A percentile compares a stretch with the other conserved stretches of the same genome.
These are phyloP conservation scores for Nebria salina DNA, from an alignment of 2,888 invertebrate species.

Conservation along the genomic window DNA sequence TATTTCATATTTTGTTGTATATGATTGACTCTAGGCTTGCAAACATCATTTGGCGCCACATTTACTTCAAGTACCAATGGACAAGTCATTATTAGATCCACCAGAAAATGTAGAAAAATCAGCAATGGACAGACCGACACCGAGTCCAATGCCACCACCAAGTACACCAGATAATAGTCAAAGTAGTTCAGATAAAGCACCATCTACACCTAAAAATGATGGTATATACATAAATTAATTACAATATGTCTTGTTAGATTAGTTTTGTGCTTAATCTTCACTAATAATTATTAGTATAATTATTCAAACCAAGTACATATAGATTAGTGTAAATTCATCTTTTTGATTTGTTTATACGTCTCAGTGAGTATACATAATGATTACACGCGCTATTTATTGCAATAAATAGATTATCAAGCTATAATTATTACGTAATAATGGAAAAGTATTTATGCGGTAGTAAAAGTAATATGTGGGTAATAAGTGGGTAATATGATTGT, in stretches of 20 bases:
- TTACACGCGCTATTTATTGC: too few relatives aligned
- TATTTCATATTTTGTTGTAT: constrained; percentile 14
- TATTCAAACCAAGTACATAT: too few relatives aligned
- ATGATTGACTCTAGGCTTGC: constrained; percentile 65
- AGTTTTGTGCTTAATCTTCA: background rate
- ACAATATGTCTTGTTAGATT: background rate
- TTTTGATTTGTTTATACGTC: too few relatives aligned
- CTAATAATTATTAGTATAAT: too few relatives aligned
- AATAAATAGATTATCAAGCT: too few relatives aligned
- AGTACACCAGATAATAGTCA: constrained; percentile 56
- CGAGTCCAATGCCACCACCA: constrained; percentile 69
- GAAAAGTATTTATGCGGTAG: too few relatives aligned
- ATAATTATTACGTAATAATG: too few relatives aligned
- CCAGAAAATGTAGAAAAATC: constrained; percentile 64
- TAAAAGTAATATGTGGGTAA: too few relatives aligned
- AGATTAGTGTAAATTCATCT: too few relatives aligned
- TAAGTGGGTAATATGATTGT: too few relatives aligned
- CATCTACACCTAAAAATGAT: constrained; percentile 67
- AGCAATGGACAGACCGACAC: constrained; percentile 58
- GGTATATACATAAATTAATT: constrained; percentile 52
- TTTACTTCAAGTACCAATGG: constrained; percentile 77
- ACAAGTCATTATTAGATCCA: constrained; percentile 77
- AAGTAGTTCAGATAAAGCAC: constrained; percentile 62
- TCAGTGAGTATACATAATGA: too few relatives aligned
- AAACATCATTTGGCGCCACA: constrained; percentile 81